A percentile compares a stretch with the other conserved stretches of the same genome.
Evolutionary conservation across 2,797 vertebrate species (phyloP).

Genomic region (Ptychadena robeensis): DNA sequence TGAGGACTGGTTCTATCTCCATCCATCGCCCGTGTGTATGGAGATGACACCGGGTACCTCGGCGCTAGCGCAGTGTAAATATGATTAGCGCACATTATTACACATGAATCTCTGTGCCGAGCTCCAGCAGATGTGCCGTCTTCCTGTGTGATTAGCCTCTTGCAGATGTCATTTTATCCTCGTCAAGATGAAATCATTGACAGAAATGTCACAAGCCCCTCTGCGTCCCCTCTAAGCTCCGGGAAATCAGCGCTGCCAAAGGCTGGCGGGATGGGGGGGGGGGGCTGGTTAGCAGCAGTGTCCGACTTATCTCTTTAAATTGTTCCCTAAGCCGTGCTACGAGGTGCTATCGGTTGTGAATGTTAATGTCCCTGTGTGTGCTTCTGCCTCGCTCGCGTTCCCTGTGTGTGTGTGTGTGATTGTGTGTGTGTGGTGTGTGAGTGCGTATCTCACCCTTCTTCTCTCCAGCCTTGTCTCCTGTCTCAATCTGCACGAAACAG

Average conservation of each 20-base stretch:
- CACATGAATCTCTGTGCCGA: slow-evolving; percentile 35
- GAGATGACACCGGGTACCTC: background rate
- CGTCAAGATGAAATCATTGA: slow-evolving; percentile 46
- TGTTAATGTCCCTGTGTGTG: slow-evolving; percentile 53
- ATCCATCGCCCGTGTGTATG: background rate
- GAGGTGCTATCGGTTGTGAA: slow-evolving; percentile 59
- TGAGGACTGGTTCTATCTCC: background rate
- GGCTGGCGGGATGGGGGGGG: slow-evolving; percentile 20
- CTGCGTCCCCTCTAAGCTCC: slow-evolving; percentile 22
- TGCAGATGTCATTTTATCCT: slow-evolving; percentile 36
- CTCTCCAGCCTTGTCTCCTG: slow-evolving; percentile 50
- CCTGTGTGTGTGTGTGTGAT: slow-evolving; percentile 24
- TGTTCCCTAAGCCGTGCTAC: slow-evolving; percentile 56
- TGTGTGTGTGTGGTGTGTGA: background rate
- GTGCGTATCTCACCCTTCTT: slow-evolving; percentile 45
- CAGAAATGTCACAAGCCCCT: slow-evolving; percentile 42
- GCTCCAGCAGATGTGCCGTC: slow-evolving; percentile 1
- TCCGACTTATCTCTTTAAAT: slow-evolving; percentile 62
- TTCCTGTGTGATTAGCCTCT: slow-evolving; percentile 34
- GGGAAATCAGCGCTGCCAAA: slow-evolving; percentile 8
- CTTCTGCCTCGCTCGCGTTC: slow-evolving; percentile 12
- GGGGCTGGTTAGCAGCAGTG: slow-evolving; percentile 48
- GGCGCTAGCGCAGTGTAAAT: slow-evolving; percentile 23
- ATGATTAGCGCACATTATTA: slow-evolving; percentile 39
- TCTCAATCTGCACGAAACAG: slow-evolving; percentile 53